Base-by-base conservation (phyloP, 2,113 vertebrate genomes). In the Urocolius indicus region DNA sequence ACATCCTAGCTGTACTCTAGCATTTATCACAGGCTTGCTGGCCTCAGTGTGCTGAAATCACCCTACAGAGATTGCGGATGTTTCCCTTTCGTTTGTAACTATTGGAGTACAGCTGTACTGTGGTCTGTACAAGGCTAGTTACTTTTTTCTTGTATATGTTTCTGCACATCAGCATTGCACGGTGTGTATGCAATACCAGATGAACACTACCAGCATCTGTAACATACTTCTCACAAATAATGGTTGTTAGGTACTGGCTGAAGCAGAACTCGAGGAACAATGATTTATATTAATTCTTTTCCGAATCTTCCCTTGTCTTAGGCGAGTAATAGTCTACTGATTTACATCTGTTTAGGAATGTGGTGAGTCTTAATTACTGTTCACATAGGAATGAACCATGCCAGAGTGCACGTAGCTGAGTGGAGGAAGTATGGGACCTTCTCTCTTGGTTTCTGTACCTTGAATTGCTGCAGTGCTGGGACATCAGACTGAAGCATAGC, bases 131-230 rank as follows among this genome's bases (percentile, higher is more conserved):
- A 36, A n/a, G 16, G 3, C 27, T 22, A 5, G 1, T 10, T 24
- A 3, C 15, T 38, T 63, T 49, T 48, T 27, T 29, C 65, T 30
- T 29, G 13, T 21, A 1, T 3, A 3, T 27, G 4, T 63, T 74
- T 51, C 41, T 73, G 82, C 6, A 4, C 20, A 29, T 13, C 36
- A 57, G 58, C 32, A 23, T 52, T 34, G n/a, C 34, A 24, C 29
- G 29, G 32, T 21, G 17, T 11, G 8, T 11, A 2, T 2, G 21
- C 9, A 30, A 41, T 66, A 15, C 0, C 10, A 24, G 52, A 7
- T 26, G 2, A 16, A 22, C 22, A 2, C 18, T 49, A 21, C 22
- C 57, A 41, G 4, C 10, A 2, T 2, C 58, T 52, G 57, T 17
- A 5, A 36, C 36, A 23, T 6, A 2, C 5, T 43, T 16, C 22